Evolutionary conservation across 2,113 vertebrate species (phyloP).

Genomic region (Ictidomys tridecemlineatus): DNA sequence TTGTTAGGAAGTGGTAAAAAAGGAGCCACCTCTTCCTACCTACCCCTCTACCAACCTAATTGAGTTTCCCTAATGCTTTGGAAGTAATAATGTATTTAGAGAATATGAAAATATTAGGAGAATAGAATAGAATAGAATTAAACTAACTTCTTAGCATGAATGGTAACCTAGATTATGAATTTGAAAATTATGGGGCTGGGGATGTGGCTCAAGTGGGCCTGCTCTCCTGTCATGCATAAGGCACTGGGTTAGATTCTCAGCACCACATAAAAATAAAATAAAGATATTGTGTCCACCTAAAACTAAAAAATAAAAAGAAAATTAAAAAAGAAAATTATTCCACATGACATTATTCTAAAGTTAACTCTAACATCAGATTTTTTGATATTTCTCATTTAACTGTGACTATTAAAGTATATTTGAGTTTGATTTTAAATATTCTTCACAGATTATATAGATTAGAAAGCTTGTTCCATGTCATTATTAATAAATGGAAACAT

Average conservation of each 20-base stretch:
- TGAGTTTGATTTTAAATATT: neutral
- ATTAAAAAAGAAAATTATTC: neutral
- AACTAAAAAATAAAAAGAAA: no score
- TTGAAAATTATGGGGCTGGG: neutral
- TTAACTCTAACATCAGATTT: conserved; percentile 21
- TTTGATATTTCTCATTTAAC: neutral
- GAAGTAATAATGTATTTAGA: neutral
- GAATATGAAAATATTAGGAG: neutral
- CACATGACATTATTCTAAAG: conserved; percentile 29
- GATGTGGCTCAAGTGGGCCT: no score
- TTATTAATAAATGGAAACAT: conserved; percentile 13
- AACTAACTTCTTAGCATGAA: neutral
- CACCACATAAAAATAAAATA: no score
- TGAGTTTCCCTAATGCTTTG: neutral
- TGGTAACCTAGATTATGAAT: conserved; percentile 2
- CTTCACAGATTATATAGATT: neutral
- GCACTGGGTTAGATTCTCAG: no score
- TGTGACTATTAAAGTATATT: conserved; percentile 17
- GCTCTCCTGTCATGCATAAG: no score
- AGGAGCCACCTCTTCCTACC: neutral
- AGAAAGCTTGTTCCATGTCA: neutral
- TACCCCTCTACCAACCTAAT: neutral
- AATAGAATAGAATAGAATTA: neutral
- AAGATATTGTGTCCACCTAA: no score
- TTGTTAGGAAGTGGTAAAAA: neutral